A percentile compares a stretch with the other conserved stretches of the same genome.
phyloP scores from a whole-genome alignment of 2,797 vertebrate genomes.

The Sebastolobus altivelis region DNA sequence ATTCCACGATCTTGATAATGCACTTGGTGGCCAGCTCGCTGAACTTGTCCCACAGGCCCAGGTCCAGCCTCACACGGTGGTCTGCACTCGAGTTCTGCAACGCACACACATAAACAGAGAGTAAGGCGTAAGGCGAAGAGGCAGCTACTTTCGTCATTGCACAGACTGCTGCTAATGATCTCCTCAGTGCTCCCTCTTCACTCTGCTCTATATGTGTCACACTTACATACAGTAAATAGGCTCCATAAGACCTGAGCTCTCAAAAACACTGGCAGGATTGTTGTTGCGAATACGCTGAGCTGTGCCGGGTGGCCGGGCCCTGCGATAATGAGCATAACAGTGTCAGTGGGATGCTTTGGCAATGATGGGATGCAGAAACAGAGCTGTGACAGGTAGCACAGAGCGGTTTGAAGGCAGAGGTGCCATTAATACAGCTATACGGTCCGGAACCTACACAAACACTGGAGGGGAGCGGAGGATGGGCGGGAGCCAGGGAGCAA shows the following conservation, averaged over 20 bases:
- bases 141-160: slow-evolving; percentile 48
- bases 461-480: slow-evolving; percentile 6
- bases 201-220: slow-evolving; percentile 66
- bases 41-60: slow-evolving; percentile 99
- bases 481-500: slow-evolving; percentile 20
- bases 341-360: slow-evolving; percentile 62
- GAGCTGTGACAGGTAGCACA: slow-evolving; percentile 70
- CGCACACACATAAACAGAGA: slow-evolving; percentile 35
- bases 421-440: slow-evolving; percentile 61
- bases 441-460: slow-evolving; percentile 47
- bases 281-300: slow-evolving; percentile 60
- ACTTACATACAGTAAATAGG: slow-evolving; percentile 63
- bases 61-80: slow-evolving; percentile 95
- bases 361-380: slow-evolving; percentile 63
- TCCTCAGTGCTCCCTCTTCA: slow-evolving; percentile 48
- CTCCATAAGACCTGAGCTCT: slow-evolving; percentile 56
- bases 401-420: slow-evolving; percentile 64
- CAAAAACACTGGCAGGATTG: slow-evolving; percentile 51
- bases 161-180: slow-evolving; percentile 71
- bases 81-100: slow-evolving; percentile 96
- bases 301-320: slow-evolving; percentile 38
- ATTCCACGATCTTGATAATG: slow-evolving; percentile 99
- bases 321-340: slow-evolving; percentile 68
- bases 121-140: slow-evolving; percentile 27
- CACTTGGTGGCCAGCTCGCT: slow-evolving; percentile 99